Conservation (phyloP, 2,113 vertebrate species). For the Semnornis frantzii region DNA sequence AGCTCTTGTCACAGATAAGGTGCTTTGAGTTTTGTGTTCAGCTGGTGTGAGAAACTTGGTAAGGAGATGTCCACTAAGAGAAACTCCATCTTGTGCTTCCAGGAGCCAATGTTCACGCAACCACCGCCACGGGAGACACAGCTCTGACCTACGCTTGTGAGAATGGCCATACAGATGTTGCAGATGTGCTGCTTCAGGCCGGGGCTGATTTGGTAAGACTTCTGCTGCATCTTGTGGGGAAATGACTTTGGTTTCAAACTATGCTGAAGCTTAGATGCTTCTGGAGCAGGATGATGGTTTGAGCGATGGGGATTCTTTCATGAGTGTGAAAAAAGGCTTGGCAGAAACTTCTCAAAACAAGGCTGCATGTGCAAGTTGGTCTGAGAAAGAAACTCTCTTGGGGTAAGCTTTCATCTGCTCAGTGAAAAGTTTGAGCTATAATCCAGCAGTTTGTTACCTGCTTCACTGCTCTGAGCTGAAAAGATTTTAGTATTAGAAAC, state of each 20-base stretch:
- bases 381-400: neutral
- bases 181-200: slow-evolving; percentile 95
- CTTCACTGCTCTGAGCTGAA: neutral
- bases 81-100: neutral
- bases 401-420: neutral
- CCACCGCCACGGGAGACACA: slow-evolving; percentile 97
- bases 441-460: neutral
- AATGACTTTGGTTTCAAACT: neutral
- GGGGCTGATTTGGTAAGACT: slow-evolving; percentile 93
- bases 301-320: neutral
- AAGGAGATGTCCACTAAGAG: neutral
- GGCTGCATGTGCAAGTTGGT: neutral
- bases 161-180: slow-evolving; percentile 98
- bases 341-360: neutral
- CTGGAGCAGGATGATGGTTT: neutral
- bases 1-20: neutral
- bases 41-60: neutral
- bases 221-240: neutral
- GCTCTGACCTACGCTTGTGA: slow-evolving; percentile 98
- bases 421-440: neutral
- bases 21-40: neutral
- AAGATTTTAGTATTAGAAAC: neutral
- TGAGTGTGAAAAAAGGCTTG: neutral
- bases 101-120: slow-evolving; percentile 97
- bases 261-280: neutral